These are phyloP conservation scores for Murina feae DNA, from an alignment of 2,113 vertebrate genomes.

Conservation along the genomic window DNA sequence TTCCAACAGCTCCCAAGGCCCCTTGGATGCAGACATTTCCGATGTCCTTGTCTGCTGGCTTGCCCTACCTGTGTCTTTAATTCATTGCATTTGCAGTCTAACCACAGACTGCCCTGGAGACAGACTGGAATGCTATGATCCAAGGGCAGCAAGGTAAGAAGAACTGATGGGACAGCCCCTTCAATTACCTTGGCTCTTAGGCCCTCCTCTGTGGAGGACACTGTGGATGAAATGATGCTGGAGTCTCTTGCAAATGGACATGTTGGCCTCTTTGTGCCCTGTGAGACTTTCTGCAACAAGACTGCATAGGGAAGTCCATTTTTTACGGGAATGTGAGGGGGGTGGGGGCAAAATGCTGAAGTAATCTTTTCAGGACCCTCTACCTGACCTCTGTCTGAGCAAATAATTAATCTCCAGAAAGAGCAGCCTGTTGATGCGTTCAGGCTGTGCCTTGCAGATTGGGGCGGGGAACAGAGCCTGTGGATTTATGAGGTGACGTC, in stretches of 20 bases:
- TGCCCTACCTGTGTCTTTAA: neutral
- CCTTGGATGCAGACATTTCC: neutral
- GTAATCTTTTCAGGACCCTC: constrained; percentile 53
- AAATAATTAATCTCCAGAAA: constrained; percentile 75
- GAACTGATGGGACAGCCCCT: neutral
- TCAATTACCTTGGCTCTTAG: neutral
- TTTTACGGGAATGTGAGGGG: neutral
- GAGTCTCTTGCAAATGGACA: neutral
- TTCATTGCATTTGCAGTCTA: neutral
- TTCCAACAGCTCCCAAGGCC: neutral
- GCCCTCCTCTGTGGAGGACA: neutral
- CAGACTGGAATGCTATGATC: neutral
- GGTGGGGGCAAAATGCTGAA: constrained; percentile 5
- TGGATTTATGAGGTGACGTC: constrained; percentile 73
- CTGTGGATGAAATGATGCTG: neutral
- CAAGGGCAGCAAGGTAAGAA: neutral
- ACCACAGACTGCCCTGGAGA: neutral
- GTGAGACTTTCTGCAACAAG: neutral
- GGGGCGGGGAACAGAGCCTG: constrained; percentile 25
- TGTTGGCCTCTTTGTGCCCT: neutral
- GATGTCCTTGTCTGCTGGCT: neutral
- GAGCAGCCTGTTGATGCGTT: constrained; percentile 60
- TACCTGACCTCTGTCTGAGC: constrained; percentile 65
- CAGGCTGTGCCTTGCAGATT: constrained; percentile 28
- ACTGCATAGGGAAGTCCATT: neutral